Conservation (phyloP, 2,888 invertebrate genomes). For the Caenorhabditis plicata region DNA sequence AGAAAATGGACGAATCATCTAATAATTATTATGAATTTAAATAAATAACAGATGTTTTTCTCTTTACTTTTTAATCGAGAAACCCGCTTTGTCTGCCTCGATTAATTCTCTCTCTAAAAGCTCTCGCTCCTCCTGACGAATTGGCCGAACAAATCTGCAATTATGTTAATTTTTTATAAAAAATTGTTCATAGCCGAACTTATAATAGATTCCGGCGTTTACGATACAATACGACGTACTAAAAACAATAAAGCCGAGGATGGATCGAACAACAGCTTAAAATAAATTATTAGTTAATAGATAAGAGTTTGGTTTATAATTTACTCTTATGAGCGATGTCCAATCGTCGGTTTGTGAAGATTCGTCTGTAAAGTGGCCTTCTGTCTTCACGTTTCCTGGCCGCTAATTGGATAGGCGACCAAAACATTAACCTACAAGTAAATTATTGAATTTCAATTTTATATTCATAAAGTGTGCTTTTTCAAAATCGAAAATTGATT, state of each 20-base stretch:
- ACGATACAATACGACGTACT: slow-evolving; percentile 55
- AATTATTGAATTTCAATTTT: neutral
- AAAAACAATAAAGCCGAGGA: slow-evolving; percentile 57
- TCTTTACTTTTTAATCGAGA: slow-evolving; percentile 40
- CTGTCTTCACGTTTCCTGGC: slow-evolving; percentile 47
- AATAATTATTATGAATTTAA: slow-evolving; percentile 1
- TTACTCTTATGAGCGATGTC: slow-evolving; percentile 61
- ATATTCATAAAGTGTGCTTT: neutral
- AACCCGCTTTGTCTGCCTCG: slow-evolving; percentile 61
- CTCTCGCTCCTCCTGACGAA: slow-evolving; percentile 57
- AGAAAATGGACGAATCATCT: slow-evolving; percentile 34
- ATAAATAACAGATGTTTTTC: neutral
- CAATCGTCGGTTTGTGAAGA: slow-evolving; percentile 61
- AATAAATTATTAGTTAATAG: neutral
- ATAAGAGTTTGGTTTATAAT: neutral
- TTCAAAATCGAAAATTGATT: neutral
- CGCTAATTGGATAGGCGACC: slow-evolving; percentile 34
- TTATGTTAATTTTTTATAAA: neutral
- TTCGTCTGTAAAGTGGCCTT: slow-evolving; percentile 61
- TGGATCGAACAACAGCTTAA: slow-evolving; percentile 53
- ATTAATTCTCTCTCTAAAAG: slow-evolving; percentile 58
- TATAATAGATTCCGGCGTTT: slow-evolving; percentile 59
- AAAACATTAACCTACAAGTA: slow-evolving; percentile 36
- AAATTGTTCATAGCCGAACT: slow-evolving; percentile 11
- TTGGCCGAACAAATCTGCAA: slow-evolving; percentile 53